Evolutionary conservation across 2,797 vertebrate species (phyloP).

Genomic region (Typhlichthys subterraneus): DNA sequence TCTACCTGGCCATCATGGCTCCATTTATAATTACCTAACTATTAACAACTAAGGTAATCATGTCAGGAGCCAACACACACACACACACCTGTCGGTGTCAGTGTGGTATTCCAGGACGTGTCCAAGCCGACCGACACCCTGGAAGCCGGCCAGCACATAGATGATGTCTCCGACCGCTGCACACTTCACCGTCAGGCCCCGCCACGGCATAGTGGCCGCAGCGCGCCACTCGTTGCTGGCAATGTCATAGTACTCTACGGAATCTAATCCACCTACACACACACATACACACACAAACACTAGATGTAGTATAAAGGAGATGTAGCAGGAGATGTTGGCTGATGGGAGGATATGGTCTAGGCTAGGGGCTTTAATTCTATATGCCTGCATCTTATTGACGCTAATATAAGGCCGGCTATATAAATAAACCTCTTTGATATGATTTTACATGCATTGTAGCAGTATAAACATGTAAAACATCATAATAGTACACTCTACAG

Average conservation of each 20-base stretch:
- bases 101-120: conserved; percentile 94
- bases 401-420: no score
- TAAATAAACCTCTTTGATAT: no score
- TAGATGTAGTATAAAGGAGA: no score
- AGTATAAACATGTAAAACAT: background rate
- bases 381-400: no score
- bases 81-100: conserved; percentile 86
- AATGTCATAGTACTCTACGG: conserved; percentile 95
- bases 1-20: background rate
- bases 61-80: background rate
- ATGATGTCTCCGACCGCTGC: conserved; percentile 90
- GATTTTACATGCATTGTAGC: no score
- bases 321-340: no score
- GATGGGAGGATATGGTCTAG: no score
- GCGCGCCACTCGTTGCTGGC: conserved; percentile 91
- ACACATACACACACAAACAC: conserved; percentile 1
- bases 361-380: no score
- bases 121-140: conserved; percentile 92
- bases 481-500: background rate
- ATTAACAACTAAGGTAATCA: no score
- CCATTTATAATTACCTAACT: background rate
- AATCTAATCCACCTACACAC: conserved; percentile 88
- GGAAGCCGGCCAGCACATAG: conserved; percentile 94
- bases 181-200: conserved; percentile 94
- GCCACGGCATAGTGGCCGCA: conserved; percentile 93